Percentiles rank a stretch among this genome's conserved stretches.
phyloP scores from a whole-genome alignment of 2,797 vertebrate species.

The Pseudochirops cupreus region DNA sequence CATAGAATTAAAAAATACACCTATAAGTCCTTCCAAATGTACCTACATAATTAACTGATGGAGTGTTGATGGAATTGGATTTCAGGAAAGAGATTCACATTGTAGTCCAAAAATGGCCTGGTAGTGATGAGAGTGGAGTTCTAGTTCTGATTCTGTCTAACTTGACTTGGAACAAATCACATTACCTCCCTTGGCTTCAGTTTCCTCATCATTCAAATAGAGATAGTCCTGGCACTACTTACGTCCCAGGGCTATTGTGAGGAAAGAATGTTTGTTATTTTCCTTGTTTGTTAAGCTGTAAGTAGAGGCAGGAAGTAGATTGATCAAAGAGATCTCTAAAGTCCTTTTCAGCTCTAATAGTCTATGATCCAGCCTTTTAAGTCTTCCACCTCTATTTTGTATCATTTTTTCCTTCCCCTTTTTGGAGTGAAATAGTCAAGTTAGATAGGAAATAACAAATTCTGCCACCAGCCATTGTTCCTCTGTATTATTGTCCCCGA shows the following conservation, averaged over 20 bases:
- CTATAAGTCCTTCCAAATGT: neutral
- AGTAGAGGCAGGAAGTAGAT: neutral
- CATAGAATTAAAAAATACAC: neutral
- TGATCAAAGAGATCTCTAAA: neutral
- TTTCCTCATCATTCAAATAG: neutral
- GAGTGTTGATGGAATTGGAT: neutral
- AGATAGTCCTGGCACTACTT: neutral
- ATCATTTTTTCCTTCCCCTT: neutral
- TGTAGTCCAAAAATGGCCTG: neutral
- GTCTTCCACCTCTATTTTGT: neutral
- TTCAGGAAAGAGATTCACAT: neutral
- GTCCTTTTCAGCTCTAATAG: neutral
- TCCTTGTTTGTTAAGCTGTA: neutral
- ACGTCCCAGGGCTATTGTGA: neutral
- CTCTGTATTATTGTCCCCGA: neutral
- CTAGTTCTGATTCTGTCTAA: neutral
- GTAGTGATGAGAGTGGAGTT: neutral
- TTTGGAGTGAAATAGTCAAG: neutral
- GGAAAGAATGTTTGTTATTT: neutral
- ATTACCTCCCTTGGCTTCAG: neutral
- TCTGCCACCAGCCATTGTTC: conserved; percentile 9
- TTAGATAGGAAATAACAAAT: neutral
- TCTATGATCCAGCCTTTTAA: neutral
- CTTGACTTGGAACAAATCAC: neutral
- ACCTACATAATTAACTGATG: neutral